These are phyloP conservation scores for Bruchidius siliquastri DNA, from an alignment of 2,888 invertebrate species.

Conservation along the genomic window DNA sequence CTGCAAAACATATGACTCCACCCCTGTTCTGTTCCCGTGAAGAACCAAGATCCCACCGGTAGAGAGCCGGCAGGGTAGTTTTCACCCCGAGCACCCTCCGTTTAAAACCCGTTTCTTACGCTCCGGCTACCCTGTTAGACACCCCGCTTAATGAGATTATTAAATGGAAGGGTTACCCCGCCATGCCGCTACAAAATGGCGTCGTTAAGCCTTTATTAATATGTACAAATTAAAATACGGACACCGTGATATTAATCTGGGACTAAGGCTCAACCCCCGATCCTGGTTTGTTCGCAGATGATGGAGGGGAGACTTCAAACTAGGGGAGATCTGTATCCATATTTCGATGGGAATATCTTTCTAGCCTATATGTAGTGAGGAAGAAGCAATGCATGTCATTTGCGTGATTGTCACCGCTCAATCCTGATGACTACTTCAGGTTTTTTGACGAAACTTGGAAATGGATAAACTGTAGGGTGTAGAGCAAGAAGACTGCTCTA, in stretches of 20 bases:
- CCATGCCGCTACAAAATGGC: slow-evolving; percentile 43
- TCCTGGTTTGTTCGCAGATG: not conserved
- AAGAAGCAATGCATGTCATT: too few relatives aligned
- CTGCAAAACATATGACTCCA: not conserved
- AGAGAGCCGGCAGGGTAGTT: slow-evolving; percentile 27
- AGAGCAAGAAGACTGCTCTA: too few relatives aligned
- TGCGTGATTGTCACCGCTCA: too few relatives aligned
- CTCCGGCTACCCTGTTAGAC: slow-evolving; percentile 45
- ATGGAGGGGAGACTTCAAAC: not conserved
- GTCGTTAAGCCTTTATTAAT: slow-evolving; percentile 36
- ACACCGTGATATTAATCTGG: slow-evolving; percentile 30
- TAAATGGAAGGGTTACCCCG: slow-evolving; percentile 41
- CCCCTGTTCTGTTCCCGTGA: not conserved
- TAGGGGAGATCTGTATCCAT: not conserved
- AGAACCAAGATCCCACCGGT: slow-evolving; percentile 20
- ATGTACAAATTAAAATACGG: slow-evolving; percentile 34
- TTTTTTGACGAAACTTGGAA: too few relatives aligned
- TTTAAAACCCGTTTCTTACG: slow-evolving; percentile 41
- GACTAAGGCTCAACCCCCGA: not conserved
- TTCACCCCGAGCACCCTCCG: slow-evolving; percentile 26
- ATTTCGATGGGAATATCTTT: not conserved
- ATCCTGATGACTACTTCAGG: too few relatives aligned
- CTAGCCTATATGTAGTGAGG: not conserved
- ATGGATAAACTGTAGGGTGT: too few relatives aligned
- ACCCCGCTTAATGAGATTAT: slow-evolving; percentile 50